phyloP scores from a whole-genome alignment of 2,888 invertebrate genomes.

The Tupiocoris notatus region DNA sequence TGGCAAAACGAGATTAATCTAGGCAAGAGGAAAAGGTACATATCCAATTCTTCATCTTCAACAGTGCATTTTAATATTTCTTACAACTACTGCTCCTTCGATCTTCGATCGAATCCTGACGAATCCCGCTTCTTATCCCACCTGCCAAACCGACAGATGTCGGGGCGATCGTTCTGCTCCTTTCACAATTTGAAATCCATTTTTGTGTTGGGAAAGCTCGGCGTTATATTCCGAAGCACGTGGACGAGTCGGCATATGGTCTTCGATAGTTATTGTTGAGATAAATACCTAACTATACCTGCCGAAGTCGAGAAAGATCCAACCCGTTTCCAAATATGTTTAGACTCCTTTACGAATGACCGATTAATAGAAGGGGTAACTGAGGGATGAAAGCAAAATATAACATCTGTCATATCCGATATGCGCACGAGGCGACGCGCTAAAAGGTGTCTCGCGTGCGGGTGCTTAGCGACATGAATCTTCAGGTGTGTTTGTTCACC shows the following conservation, averaged over 20 bases:
- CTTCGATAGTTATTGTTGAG: background rate
- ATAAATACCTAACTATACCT: background rate
- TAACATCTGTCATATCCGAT: background rate
- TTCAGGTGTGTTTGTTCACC: constrained; percentile 36
- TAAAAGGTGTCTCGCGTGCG: constrained; percentile 7
- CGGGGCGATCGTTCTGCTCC: background rate
- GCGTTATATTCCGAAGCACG: background rate
- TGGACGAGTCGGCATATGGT: background rate
- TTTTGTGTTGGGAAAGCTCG: background rate
- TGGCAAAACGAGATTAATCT: no score
- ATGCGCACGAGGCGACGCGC: background rate
- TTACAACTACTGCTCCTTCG: no score
- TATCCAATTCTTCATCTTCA: no score
- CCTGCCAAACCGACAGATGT: background rate
- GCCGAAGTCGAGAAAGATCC: no score
- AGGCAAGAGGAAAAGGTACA: no score
- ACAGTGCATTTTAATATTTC: no score
- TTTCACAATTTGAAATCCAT: background rate
- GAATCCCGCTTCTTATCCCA: background rate
- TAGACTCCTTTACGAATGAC: constrained; percentile 12
- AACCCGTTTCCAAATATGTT: background rate
- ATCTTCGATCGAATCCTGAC: no score
- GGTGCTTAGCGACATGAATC: background rate
- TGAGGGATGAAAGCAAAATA: background rate
- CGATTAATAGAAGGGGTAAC: constrained; percentile 16